Evolutionary conservation across 2,888 invertebrate genomes (phyloP), one percentile per base, ranked within the genome.

Genomic region (Ennomos quercinarius): DNA sequence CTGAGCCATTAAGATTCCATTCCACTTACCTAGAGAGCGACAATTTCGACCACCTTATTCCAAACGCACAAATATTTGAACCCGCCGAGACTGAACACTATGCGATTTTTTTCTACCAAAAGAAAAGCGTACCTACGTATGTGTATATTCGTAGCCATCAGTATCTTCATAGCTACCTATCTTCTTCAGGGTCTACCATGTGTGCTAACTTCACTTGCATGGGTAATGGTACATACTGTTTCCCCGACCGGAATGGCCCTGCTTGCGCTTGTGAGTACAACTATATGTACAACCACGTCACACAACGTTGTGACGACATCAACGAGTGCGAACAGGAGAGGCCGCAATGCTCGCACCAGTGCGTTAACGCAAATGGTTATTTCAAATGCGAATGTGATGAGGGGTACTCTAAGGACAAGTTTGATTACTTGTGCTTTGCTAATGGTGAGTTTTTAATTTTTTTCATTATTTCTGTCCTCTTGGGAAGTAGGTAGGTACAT

Each of bases 311-410:
- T 65, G 76, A 83, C 63, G 95, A 95, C 69, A 87, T 95, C 4
- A 87, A 96, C 74, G 95, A 96, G 72, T 96, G 96, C 68, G 81
- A 91, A 38, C 77, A 78, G 6, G 94, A 83, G 0, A 92, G 91
- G 62, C 96, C 96, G 0, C 83, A 92, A 8, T 97, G 97, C 74
- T 95, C 95, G 50, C 97, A 97, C 65, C 82, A 77, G 10, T 97
- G 97, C 73, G 71, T 84, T 0, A 96, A 96, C 67, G 83, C 70
- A 0, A 78, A 82, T 0, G 95, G 95, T 0, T 93, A 94, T 0
- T 96, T 94, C 71, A 76, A 67, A 3, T 97, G 97, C 68, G 74
- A 75, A 3, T 97, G 97, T 72, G 95, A 94, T n/a, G 76, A 82
- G 0, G 89, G 87, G 0, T 89, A 86, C 39, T 60, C 40, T 0